Evolutionary conservation across 2,888 invertebrate species (phyloP).

Genomic region (Hydropsyche betteni): DNA sequence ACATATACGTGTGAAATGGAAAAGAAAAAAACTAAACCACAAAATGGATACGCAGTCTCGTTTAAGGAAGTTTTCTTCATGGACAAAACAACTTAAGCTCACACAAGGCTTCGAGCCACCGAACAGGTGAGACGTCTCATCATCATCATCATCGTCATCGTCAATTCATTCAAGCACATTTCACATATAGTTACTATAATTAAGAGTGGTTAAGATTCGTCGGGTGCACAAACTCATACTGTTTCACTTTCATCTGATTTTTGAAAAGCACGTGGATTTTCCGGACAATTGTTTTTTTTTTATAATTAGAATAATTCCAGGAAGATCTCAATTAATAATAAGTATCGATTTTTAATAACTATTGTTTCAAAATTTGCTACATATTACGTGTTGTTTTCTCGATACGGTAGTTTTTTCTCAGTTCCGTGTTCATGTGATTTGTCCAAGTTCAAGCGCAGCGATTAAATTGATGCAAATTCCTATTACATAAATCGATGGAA

Average conservation of each 20-base stretch:
- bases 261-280: too few relatives aligned
- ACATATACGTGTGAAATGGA: not conserved
- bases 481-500: too few relatives aligned
- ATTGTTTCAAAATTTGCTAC: too few relatives aligned
- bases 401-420: too few relatives aligned
- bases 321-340: not conserved
- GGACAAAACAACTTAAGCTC: not conserved
- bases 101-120: slow-evolving; percentile 16
- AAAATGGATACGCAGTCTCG: slow-evolving; percentile 13
- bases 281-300: not conserved
- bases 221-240: too few relatives aligned
- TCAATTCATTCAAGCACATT: too few relatives aligned
- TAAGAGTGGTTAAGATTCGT: too few relatives aligned
- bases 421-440: not conserved
- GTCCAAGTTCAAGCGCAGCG: slow-evolving; percentile 7
- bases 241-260: too few relatives aligned
- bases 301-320: not conserved
- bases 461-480: slow-evolving; percentile 3
- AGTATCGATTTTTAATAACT: too few relatives aligned
- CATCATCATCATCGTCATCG: not conserved
- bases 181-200: too few relatives aligned
- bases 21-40: not conserved
- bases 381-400: too few relatives aligned
- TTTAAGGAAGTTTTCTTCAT: slow-evolving; percentile 8
- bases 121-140: slow-evolving; percentile 26